Evolutionary conservation across 2,113 vertebrate species (phyloP), one percentile per base, ranked within the genome.

Genomic region (Nansenia antarctica): DNA sequence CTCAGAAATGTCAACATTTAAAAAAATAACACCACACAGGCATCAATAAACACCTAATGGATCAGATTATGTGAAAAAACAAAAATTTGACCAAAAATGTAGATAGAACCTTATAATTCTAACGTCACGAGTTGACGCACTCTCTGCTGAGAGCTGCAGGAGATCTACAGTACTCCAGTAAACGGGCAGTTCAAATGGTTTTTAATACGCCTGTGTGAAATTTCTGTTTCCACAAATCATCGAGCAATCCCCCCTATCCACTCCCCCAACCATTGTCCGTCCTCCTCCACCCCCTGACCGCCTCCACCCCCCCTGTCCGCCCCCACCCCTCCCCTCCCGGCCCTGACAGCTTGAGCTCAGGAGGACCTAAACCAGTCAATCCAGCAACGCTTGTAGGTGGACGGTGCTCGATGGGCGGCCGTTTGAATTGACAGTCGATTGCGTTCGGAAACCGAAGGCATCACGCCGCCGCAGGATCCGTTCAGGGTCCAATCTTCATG

Each of bases 151-250:
- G 62, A 59, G 39, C 76, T 72, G 74, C 72, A 73, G 77, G 80
- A 77, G 76, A 70, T 52, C 15, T 8, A n/a, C n/a, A n/a, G n/a
- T n/a, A n/a, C 69, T 6, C 27, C 68, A 75, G 72, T 63, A 65
- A 73, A n/a, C n/a, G 60, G 14, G 20, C 14, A 3, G 39, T 64
- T 9, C 70, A 68, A 68, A 71, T 68, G n/a, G 49, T 39, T 74
- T 73, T 75, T 78, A 84, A 78, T 69, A 71, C 29, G 42, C 22
- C 54, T 81, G 69, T 61, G 73, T 62, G 55, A 85, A 85, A 88
- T 83, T 82, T 83, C 82, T 80, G 9, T 79, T 78, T 77, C 54
- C 61, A 68, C 80, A 77, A 82, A 69, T 79, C 61, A 57, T 34
- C 71, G 65, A 77, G 62, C 75, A 80, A 72, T 73, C 60, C 35